These are phyloP conservation scores for Gobius niger DNA, from an alignment of 2,113 vertebrate species.

Conservation along the genomic window DNA sequence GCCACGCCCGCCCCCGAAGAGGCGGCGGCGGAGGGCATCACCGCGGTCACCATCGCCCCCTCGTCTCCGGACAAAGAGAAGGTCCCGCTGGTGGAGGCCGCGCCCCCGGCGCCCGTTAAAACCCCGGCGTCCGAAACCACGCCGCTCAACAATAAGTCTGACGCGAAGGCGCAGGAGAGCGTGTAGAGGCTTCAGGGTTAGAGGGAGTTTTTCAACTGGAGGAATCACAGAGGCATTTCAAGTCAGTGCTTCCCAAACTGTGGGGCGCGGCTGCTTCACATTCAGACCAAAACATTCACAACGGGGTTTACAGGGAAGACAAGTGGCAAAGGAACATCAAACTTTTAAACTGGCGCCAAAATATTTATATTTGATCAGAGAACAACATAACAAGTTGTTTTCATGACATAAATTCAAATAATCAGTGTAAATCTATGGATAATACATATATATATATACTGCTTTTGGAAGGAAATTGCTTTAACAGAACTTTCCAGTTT, in stretches of 20 bases:
- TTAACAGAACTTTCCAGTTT: too few relatives aligned
- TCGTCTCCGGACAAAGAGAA: constrained; percentile 70
- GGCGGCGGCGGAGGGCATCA: constrained; percentile 54
- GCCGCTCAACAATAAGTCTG: constrained; percentile 50
- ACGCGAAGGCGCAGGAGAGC: constrained; percentile 40
- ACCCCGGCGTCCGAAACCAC: constrained; percentile 19
- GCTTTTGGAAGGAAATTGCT: too few relatives aligned
- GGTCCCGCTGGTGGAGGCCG: constrained; percentile 65
- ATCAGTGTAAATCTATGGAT: too few relatives aligned
- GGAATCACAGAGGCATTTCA: constrained; percentile 7
- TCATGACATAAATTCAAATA: too few relatives aligned
- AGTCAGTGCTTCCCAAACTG: neutral
- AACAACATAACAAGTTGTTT: too few relatives aligned
- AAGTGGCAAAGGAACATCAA: too few relatives aligned
- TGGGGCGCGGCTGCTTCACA: neutral
- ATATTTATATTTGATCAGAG: too few relatives aligned
- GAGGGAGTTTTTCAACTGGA: constrained; percentile 16
- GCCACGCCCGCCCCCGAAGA: constrained; percentile 15
- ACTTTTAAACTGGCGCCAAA: too few relatives aligned
- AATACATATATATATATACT: too few relatives aligned
- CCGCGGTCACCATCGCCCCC: constrained; percentile 9
- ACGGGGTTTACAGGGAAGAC: too few relatives aligned
- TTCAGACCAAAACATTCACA: too few relatives aligned
- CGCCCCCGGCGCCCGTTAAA: constrained; percentile 7
- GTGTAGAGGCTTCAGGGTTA: constrained; percentile 22